phyloP scores from a whole-genome alignment of 2,113 vertebrate genomes.

The Cheilinus undulatus region DNA sequence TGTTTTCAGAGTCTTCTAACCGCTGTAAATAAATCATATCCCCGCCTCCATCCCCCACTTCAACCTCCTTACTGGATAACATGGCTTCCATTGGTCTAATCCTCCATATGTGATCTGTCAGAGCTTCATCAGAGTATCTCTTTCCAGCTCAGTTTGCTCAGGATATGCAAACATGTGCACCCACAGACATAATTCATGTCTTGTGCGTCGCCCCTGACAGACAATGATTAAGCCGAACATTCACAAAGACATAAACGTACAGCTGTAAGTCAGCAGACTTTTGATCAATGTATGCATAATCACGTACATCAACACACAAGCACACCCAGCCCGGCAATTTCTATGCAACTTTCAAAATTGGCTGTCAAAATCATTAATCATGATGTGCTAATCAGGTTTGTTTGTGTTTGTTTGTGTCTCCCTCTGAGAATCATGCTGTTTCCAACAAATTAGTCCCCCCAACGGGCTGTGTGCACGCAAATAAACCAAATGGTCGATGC shows the following conservation, averaged over 20 bases:
- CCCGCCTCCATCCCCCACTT: too few species aligned
- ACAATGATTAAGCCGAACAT: conserved; percentile 11
- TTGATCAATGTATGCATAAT: conserved; percentile 31
- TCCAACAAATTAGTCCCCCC: conserved; percentile 68
- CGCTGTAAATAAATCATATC: too few species aligned
- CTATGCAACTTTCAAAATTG: conserved; percentile 30
- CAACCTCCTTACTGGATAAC: too few species aligned
- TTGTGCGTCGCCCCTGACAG: neutral
- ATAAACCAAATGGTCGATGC: conserved; percentile 47
- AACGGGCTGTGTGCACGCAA: conserved; percentile 37
- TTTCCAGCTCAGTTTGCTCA: neutral
- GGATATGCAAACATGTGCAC: neutral
- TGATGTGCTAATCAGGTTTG: conserved; percentile 67
- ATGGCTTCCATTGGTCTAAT: too few species aligned
- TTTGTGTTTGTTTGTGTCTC: conserved; percentile 63
- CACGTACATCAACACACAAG: neutral
- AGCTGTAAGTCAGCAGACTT: conserved; percentile 21
- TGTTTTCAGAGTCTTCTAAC: too few species aligned
- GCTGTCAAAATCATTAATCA: conserved; percentile 63
- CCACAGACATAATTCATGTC: conserved; percentile 10
- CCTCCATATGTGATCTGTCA: too few species aligned
- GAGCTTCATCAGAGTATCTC: neutral
- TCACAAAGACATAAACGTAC: conserved; percentile 3
- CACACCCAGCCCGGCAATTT: neutral
- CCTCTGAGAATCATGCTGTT: conserved; percentile 66